These are phyloP conservation scores for Pseudobourletiella spinata DNA, from an alignment of 1,140 invertebrate genomes.

Conservation along the genomic window DNA sequence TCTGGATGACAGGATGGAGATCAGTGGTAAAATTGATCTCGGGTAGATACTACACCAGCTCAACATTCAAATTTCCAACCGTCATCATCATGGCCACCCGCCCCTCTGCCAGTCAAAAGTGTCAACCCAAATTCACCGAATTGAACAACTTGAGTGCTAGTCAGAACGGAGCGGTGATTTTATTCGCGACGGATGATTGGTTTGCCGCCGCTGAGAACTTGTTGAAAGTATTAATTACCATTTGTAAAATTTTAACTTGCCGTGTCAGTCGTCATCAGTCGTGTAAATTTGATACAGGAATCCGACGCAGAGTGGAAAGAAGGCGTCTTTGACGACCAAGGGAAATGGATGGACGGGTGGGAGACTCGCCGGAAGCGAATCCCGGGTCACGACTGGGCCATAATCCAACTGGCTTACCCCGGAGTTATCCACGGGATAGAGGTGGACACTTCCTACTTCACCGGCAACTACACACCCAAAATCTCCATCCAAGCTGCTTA, in stretches of 20 bases:
- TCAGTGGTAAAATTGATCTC: too few species aligned
- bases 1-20: too few species aligned
- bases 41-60: too few species aligned
- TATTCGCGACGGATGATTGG: constrained; percentile 59
- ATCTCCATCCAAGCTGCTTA: constrained; percentile 54
- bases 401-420: constrained; percentile 51
- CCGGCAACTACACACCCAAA: constrained; percentile 55
- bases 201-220: constrained; percentile 58
- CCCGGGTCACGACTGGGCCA: constrained; percentile 56
- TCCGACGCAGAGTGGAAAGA: constrained; percentile 49
- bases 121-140: constrained; percentile 35
- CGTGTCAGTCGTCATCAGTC: not conserved
- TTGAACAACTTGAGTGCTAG: constrained; percentile 37
- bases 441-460: constrained; percentile 57
- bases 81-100: constrained; percentile 19
- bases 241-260: not conserved
- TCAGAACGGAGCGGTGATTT: constrained; percentile 50
- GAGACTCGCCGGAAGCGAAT: constrained; percentile 55
- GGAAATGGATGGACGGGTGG: constrained; percentile 66
- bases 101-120: constrained; percentile 9
- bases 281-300: too few species aligned
- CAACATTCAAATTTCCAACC: too few species aligned
- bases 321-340: constrained; percentile 53
- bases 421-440: constrained; percentile 51
- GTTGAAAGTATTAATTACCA: constrained; percentile 42